Base-by-base conservation (phyloP, 2,888 invertebrate species). In the Watsonalla cultraria region DNA sequence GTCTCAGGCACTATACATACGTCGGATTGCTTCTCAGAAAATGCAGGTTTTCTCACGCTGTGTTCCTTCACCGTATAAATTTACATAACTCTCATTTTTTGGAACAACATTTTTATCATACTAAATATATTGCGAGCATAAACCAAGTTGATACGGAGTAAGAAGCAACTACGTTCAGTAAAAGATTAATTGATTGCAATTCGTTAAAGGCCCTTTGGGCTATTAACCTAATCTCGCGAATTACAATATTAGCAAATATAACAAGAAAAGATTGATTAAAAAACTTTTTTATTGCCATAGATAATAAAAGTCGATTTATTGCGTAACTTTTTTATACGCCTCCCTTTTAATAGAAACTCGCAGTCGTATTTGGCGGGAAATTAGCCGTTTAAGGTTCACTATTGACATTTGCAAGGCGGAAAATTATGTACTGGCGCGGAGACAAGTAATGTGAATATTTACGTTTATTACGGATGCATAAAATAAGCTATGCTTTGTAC, bases 331-430 rank as follows among this genome's bases (percentile, higher is more conserved):
- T 67, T 57, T 55, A 58, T 66, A 61, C 55, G 45, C 47, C 57
- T 62, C 62, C 67, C 65, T 53, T 61, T 61, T 64, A 68, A 68
- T 64, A 67, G 59, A 65, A 65, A 67, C 58, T 50, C 35, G 47
- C 37, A 37, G 37, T 69, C 59, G 65, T 65, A 62, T 67, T 62
- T 58, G 63, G 56, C 62, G 61, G 69, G 69, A 70, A 70, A 70
- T 70, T 70, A 70, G 54, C 61, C 70, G 69, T 68, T 68, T 64
- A 63, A 65, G 65, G 65, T 64, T 37, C 55, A 51, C 67, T 54
- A 70, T 70, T 68, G 70, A 67, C 69, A 61, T 70, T 68, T 62
- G 61, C 53, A 51, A 57, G 59, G 64, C 65, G 71, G 66, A 68
- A 67, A 70, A 70, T 68, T 64, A 64, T 65, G 67, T 64, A 64